phyloP scores from a whole-genome alignment of 1,140 invertebrate species.

The Trypoxylus dichotomus region DNA sequence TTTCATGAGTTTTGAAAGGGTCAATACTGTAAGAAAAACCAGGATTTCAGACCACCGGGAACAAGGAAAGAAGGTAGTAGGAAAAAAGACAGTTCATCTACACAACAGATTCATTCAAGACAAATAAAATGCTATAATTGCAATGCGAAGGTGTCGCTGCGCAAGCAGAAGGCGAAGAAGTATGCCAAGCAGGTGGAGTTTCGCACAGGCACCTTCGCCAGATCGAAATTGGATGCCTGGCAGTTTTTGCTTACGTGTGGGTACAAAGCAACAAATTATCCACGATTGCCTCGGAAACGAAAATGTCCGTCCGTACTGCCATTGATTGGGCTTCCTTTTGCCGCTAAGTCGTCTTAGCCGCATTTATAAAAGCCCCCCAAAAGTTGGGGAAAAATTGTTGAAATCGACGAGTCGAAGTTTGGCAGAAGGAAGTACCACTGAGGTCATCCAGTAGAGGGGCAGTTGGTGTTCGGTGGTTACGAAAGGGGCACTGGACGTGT shows the following conservation, averaged over 20 bases:
- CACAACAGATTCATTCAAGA: too few relatives aligned
- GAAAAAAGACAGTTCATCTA: too few relatives aligned
- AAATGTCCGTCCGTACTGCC: neutral
- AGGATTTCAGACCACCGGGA: too few relatives aligned
- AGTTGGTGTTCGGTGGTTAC: constrained; percentile 54
- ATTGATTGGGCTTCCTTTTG: neutral
- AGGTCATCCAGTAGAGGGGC: constrained; percentile 45
- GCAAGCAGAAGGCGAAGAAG: neutral
- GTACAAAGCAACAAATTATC: neutral
- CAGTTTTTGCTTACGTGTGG: neutral
- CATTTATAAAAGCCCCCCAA: neutral
- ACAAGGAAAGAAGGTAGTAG: too few relatives aligned
- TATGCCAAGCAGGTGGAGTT: neutral
- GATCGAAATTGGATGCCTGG: neutral
- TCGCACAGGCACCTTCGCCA: neutral
- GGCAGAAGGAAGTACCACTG: constrained; percentile 45
- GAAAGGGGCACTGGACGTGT: constrained; percentile 37
- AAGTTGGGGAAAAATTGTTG: constrained; percentile 37
- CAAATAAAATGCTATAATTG: neutral
- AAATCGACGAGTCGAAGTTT: constrained; percentile 47
- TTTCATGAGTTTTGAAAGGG: too few relatives aligned
- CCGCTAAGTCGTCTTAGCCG: neutral
- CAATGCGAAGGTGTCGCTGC: neutral
- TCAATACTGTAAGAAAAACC: too few relatives aligned
- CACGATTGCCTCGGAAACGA: neutral